Evolutionary conservation across 2,113 vertebrate species (phyloP), one percentile per base, ranked within the genome.

Genomic region (Barbus barbus): DNA sequence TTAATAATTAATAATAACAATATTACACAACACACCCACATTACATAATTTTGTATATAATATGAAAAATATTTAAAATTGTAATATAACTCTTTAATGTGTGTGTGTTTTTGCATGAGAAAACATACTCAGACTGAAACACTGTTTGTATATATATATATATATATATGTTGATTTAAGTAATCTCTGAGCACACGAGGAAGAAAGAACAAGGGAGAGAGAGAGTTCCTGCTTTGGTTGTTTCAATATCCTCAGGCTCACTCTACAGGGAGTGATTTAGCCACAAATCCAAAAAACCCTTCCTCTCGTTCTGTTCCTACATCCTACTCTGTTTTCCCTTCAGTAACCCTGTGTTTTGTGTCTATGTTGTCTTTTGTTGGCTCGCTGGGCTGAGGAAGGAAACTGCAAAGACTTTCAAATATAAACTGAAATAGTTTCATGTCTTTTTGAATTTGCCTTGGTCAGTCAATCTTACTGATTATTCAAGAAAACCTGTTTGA

Each of bases 171-270:
- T 78, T 60, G 53, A 41, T 60, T 78, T 78, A 38, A 78, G 76
- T 78, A 41, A 78, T 78, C n/a, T 61, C 20, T n/a, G 48, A 31
- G 48, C 16, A 33, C 26, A 51, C 11, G 28, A 76, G 12, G 36
- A 41, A 78, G 28, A 78, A 36, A 60, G 36, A 78, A 38, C 20
- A 13, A 60, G 76, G 18, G 22, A 41, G 61, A 74, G 61, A 74
- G 26, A 76, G 44, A 31, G 72, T 44, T 48, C 36, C 67, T 67
- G 56, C 46, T 56, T 60, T 24, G 51, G 58, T 73, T 82, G 60
- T 82, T 85, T 76, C 72, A 85, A 69, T 85, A 85, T 67, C 79
- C 73, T 22, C 31, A 81, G 80, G 46, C 44, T 65, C 48, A 11
- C 84, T 81, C 72, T 76, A 80, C 78, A 85, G 78, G 78, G 60